Evolutionary conservation across 2,797 vertebrate species (phyloP).

Genomic region (Vespertilio murinus): DNA sequence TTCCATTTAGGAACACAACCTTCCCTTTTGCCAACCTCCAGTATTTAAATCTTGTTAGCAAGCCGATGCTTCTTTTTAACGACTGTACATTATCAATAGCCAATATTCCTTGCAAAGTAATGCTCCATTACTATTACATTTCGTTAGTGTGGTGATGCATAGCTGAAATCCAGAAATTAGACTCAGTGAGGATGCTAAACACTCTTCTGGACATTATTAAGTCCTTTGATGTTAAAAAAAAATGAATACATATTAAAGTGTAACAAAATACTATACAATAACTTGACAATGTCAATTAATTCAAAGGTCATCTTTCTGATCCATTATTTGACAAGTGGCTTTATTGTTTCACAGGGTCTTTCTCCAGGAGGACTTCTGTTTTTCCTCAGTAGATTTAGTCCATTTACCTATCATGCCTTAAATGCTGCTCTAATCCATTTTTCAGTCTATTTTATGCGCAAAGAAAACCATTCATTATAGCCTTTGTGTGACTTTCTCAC

Average conservation of each 20-base stretch:
- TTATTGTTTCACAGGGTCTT: conserved; percentile 10
- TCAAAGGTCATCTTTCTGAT: conserved; percentile 23
- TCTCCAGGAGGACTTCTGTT: conserved; percentile 19
- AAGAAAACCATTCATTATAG: conserved; percentile 14
- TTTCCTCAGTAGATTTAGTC: not conserved
- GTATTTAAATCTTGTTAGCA: conserved; percentile 36
- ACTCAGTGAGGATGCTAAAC: not conserved
- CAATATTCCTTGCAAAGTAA: conserved; percentile 32
- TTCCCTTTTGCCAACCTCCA: conserved; percentile 8
- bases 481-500: conserved; percentile 29
- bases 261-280: conserved; percentile 37
- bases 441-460: conserved; percentile 25
- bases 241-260: not conserved
- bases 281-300: conserved; percentile 27
- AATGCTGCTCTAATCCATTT: conserved; percentile 8
- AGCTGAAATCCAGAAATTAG: conserved; percentile 47
- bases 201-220: conserved; percentile 15
- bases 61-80: conserved; percentile 38
- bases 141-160: conserved; percentile 19
- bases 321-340: conserved; percentile 21
- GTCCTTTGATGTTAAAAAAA: conserved; percentile 51
- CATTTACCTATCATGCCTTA: conserved; percentile 8
- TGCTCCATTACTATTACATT: conserved; percentile 30
- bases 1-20: not conserved
- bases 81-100: conserved; percentile 33